Evolutionary conservation across 2,888 invertebrate genomes (phyloP), one percentile per base, ranked within the genome.

Genomic region (Dryococelus australis): DNA sequence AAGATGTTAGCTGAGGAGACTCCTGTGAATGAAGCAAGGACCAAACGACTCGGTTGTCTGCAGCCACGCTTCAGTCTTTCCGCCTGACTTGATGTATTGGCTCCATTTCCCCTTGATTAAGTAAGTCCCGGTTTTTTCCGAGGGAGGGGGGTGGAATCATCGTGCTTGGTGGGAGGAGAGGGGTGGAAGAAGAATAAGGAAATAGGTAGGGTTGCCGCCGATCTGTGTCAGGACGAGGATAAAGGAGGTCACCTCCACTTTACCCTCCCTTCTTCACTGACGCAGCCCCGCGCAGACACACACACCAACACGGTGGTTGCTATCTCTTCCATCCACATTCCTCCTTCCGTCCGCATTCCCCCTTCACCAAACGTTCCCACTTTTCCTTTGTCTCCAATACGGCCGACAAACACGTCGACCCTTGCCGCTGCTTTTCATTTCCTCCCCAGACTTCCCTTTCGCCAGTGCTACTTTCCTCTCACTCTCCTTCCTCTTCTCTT

Each of bases 51-150:
- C 4, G 65, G 65, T 65, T 24, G 20, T n/a, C 65, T 65, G 13
- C 51, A 20, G 51, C 51, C 13, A 20, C 13, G 51, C 51, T 51
- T 20, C 65, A n/a, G 65, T 20, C 65, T 65, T 65, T 20, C 65
- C 65, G 65, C 65, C 65, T 6, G 24, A n/a, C 65, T 65, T 65
- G 65, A 65, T 65, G 65, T n/a, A 65, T 65, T 65, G 65, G 65
- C 24, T 20, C 65, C 65, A 65, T 65, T 65, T 65, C 65, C 65
- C 65, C 65, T 65, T 65, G 65, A 65, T 65, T 65, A 65, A 65
- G 65, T 65, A 65, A 65, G 65, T 65, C 65, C 65, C 16, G 65
- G 47, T 47, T 10, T 47, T 6, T 16, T 16, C 47, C 10, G 47
- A 16, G 47, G 12, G 8, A 3, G 47, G 20, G 65, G 35, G 35